Evolutionary conservation across 1,140 invertebrate species (phyloP).

Genomic region (Anastrepha ludens): DNA sequence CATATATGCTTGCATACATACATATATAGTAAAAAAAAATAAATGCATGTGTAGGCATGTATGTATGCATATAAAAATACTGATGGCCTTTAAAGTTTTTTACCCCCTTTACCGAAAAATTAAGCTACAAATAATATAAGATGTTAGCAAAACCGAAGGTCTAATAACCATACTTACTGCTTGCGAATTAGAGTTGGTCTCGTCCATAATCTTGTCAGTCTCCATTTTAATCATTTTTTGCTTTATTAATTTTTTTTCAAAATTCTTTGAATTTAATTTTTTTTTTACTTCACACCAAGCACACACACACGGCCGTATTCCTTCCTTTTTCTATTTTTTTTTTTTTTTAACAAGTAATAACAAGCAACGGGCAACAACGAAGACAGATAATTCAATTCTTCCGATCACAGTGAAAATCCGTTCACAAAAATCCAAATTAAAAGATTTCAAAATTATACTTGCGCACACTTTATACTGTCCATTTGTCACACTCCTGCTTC

Average conservation of each 20-base stretch:
- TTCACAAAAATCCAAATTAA: conserved; percentile 33
- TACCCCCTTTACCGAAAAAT: too few relatives aligned
- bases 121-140: too few relatives aligned
- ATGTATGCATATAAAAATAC: too few relatives aligned
- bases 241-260: conserved; percentile 60
- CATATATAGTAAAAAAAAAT: background rate
- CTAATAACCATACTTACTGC: conserved; percentile 64
- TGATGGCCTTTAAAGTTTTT: too few relatives aligned
- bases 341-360: conserved; percentile 24
- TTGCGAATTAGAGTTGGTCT: conserved; percentile 74
- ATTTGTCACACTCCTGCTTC: background rate
- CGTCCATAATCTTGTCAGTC: conserved; percentile 77
- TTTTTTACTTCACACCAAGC: conserved; percentile 59
- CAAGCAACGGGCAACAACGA: background rate
- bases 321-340: conserved; percentile 26
- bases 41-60: background rate
- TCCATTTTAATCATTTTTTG: conserved; percentile 75
- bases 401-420: conserved; percentile 30
- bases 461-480: background rate
- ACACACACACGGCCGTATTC: conserved; percentile 54
- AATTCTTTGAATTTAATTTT: conserved; percentile 57
- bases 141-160: background rate
- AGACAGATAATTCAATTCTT: conserved; percentile 31
- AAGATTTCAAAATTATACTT: conserved; percentile 13
- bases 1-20: background rate